Base-by-base conservation (phyloP, 2,888 invertebrate genomes). In the Syrphus vitripennis region DNA sequence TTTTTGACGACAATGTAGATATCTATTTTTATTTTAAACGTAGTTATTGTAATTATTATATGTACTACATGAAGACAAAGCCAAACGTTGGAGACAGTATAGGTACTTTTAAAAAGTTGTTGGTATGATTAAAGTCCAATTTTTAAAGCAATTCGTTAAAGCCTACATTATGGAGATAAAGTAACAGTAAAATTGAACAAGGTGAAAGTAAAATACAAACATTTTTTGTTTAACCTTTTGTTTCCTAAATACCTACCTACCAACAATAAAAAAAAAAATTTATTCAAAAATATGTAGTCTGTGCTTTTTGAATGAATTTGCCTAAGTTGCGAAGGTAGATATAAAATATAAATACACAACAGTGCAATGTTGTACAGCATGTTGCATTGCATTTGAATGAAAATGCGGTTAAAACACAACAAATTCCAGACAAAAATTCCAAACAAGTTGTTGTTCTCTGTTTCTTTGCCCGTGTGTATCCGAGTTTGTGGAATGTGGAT, bases 361-460 rank as follows among this genome's bases (percentile, higher is more conserved):
- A n/a, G 16, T 63, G 7, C 19, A 31, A 29, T 67, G 75, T 53
- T n/a, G n/a, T n/a, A n/a, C n/a, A 50, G 48, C 57, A 65, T 48
- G 55, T 80, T 50, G 26, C 31, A 61, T 84, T 81, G 81, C 80
- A 84, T 81, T 84, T 86, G 77, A 86, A 86, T 81, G 76, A 77
- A 77, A 86, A 81, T 83, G 81, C 81, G 76, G 84, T 84, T 72
- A 77, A n/a, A 81, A 63, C 55, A 59, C 71, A 63, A 77, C 31
- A 69, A 86, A 84, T 81, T 84, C 80, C 84, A 61, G 76, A 61
- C n/a, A 48, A 71, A 63, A 59, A 84, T 81, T 81, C 81, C 81
- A 82, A 86, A 86, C 86, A 82, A 86, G 86, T 86, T 82, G 86
- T 86, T 82, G 74, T 82, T 82, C 71, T 80, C 63, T 72, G 45